Evolutionary conservation across 2,888 invertebrate species (phyloP).

Genomic region (Sinelater perroti): DNA sequence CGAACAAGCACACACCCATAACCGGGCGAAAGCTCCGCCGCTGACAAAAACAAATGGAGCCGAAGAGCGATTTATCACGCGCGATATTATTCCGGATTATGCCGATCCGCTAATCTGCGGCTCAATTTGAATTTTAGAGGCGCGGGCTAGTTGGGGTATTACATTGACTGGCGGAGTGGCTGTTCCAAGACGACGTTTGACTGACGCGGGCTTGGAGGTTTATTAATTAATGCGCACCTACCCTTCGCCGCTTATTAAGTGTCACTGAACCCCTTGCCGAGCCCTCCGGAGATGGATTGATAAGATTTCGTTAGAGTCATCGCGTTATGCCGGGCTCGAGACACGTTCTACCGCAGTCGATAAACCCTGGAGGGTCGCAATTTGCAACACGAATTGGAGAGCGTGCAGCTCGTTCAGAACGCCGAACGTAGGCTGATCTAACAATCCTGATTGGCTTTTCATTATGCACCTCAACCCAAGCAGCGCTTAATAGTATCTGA

Average conservation of each 20-base stretch:
- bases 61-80: slow-evolving; percentile 9
- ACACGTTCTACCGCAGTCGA: slow-evolving; percentile 9
- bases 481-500: too few species aligned
- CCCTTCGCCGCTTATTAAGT: slow-evolving; percentile 27
- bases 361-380: slow-evolving; percentile 5
- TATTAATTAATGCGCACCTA: slow-evolving; percentile 32
- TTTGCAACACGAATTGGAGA: too few species aligned
- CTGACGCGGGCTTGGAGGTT: slow-evolving; percentile 27
- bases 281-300: slow-evolving; percentile 16
- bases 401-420: too few species aligned
- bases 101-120: slow-evolving; percentile 7
- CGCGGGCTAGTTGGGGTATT: slow-evolving; percentile 1
- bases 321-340: slow-evolving; percentile 4
- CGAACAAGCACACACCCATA: too few species aligned
- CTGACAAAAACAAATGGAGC: slow-evolving; percentile 16
- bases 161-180: neutral
- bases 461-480: too few species aligned
- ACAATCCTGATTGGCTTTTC: too few species aligned
- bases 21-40: neutral
- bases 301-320: slow-evolving; percentile 19
- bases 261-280: slow-evolving; percentile 24
- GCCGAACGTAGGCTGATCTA: too few species aligned
- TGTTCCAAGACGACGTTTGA: slow-evolving; percentile 21
- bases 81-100: slow-evolving; percentile 9
- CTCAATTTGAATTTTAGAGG: slow-evolving; percentile 5